Conservation (phyloP, 2,888 invertebrate genomes). For the Tiliacea citrago region DNA sequence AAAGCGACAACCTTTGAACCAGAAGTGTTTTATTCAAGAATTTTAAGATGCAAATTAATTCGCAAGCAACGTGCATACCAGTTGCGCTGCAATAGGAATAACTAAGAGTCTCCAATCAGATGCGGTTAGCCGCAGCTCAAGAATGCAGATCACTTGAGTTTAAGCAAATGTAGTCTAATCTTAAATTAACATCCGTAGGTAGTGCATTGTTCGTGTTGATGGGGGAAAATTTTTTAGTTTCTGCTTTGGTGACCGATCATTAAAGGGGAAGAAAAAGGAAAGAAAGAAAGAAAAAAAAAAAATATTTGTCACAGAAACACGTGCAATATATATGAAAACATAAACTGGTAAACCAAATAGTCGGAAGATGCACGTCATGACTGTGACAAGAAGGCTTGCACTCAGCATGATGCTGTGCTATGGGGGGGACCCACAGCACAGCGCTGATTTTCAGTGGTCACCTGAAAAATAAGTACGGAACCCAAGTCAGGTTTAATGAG, state of each 20-base stretch:
- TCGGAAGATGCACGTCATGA: too few relatives aligned
- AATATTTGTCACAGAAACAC: too few relatives aligned
- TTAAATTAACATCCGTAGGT: slow-evolving; percentile 26
- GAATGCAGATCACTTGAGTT: slow-evolving; percentile 37
- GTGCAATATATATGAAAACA: too few relatives aligned
- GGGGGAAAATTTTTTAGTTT: neutral
- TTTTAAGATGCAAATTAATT: slow-evolving; percentile 43
- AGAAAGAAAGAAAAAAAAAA: too few relatives aligned
- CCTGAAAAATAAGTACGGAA: too few relatives aligned
- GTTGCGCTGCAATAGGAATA: slow-evolving; percentile 47
- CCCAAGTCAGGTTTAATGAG: too few relatives aligned
- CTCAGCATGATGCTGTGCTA: too few relatives aligned
- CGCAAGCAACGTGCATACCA: slow-evolving; percentile 17
- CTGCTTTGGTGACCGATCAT: neutral
- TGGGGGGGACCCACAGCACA: too few relatives aligned
- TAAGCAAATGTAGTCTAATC: slow-evolving; percentile 28
- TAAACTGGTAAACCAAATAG: too few relatives aligned
- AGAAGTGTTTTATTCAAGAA: slow-evolving; percentile 52
- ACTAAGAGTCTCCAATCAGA: slow-evolving; percentile 47
- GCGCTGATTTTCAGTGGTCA: too few relatives aligned
- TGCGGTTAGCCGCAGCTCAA: slow-evolving; percentile 34
- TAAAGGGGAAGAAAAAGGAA: neutral
- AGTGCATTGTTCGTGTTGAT: neutral
- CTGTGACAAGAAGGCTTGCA: too few relatives aligned
- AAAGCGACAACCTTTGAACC: slow-evolving; percentile 12